phyloP scores from a whole-genome alignment of 1,140 invertebrate species.

The Oscheius sp. region DNA sequence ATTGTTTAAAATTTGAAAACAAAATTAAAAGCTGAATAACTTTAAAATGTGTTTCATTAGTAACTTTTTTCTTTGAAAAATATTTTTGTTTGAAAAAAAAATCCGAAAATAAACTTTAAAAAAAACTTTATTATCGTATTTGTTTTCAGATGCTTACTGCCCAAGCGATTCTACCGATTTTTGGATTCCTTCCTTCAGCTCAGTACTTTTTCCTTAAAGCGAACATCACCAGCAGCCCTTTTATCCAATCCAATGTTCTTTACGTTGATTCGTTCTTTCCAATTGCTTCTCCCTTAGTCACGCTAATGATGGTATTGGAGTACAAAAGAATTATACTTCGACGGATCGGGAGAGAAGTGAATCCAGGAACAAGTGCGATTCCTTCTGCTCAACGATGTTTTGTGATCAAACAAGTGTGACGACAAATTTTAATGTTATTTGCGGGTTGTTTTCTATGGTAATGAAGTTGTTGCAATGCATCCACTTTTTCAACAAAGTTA shows the following conservation, averaged over 20 bases:
- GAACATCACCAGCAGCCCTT: not conserved
- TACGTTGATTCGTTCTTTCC: not conserved
- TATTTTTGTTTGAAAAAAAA: not conserved
- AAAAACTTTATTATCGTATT: no score
- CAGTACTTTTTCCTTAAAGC: not conserved
- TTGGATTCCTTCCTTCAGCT: not conserved
- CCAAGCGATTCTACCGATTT: not conserved
- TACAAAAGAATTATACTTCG: not conserved
- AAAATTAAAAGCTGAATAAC: no score
- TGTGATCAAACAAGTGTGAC: no score
- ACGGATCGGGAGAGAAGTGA: not conserved
- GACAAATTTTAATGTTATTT: no score
- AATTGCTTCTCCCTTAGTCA: not conserved
- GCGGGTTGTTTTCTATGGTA: no score
- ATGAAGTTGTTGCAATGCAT: no score
- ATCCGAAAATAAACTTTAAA: not conserved
- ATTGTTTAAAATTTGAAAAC: no score
- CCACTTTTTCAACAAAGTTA: no score
- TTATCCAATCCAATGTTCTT: not conserved
- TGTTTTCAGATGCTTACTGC: constrained; percentile 1
- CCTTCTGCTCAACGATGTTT: no score
- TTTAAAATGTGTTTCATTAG: not conserved
- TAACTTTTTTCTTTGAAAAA: not conserved
- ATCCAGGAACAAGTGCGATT: no score
- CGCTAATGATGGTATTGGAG: not conserved